Base-by-base conservation (phyloP, 2,888 invertebrate genomes). In the Timandra comae region DNA sequence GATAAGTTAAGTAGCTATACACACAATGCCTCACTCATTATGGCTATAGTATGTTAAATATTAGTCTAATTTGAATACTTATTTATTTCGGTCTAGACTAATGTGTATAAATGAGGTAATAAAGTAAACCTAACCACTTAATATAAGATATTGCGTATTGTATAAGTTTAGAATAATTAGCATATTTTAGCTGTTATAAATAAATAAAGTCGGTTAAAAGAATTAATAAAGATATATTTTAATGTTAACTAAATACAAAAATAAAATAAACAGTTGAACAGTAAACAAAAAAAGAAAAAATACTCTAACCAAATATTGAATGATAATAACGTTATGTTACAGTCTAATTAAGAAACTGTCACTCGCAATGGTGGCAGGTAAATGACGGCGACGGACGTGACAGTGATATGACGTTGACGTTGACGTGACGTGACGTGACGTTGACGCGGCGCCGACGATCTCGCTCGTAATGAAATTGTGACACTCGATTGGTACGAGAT, bases 331-430 rank as follows among this genome's bases (percentile, higher is more conserved):
- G 58, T 64, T 64, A 65, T 56, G 67, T 69, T 69, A 71, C 74
- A 68, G 63, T 71, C 78, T 81, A 79, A 82, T 84, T 81, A 84
- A 79, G 76, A 61, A 70, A 71, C 68, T 70, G 74, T 77, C 75
- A 61, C 61, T 65, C 59, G 56, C 54, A 48, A 46, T 59, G 38
- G 54, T 74, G 77, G 66, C 77, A 77, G 76, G 72, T 75, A 68
- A 74, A 50, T 65, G 74, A 72, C 71, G 46, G 54, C 56, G 62
- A 56, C 59, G 54, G 49, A 46, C 59, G 24, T 3, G 35, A 52
- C 54, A 48, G 38, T 46, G 58, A 55, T 59, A 45, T 43, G 54
- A 58, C 43, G 53, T 49, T 42, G 43, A 59, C 57, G 48, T 50
- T 52, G 62, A 57, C 57, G 58, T 61, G 73, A 66, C 65, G 49